Conservation (phyloP, 2,888 invertebrate genomes). For the Drosophila tripunctata region DNA sequence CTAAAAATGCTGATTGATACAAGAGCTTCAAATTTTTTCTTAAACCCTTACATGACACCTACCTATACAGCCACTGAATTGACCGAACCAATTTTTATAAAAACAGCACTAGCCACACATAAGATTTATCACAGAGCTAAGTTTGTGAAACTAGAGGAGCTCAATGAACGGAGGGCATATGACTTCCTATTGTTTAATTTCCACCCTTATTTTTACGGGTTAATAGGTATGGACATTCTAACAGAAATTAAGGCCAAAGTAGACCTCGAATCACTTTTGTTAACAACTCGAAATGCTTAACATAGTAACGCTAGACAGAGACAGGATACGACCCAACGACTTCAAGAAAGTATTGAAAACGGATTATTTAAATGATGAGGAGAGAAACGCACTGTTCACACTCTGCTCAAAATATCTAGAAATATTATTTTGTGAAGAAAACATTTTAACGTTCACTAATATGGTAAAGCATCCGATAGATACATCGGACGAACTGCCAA, state of each 20-base stretch:
- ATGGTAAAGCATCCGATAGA: neutral
- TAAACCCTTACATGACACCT: too few species aligned
- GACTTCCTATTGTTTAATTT: conserved; percentile 5
- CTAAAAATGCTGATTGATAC: neutral
- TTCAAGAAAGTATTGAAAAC: neutral
- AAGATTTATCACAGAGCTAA: neutral
- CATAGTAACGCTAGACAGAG: neutral
- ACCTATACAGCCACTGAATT: neutral
- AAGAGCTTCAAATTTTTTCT: neutral
- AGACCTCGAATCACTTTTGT: neutral
- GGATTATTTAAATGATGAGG: neutral
- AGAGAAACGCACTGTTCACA: neutral
- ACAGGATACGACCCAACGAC: neutral
- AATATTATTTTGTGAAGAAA: neutral
- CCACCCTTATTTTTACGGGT: neutral
- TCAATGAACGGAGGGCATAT: neutral
- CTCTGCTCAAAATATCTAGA: conserved; percentile 7
- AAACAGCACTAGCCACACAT: neutral
- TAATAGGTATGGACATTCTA: neutral
- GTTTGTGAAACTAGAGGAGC: neutral
- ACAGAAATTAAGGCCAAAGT: neutral
- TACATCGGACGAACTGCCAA: neutral
- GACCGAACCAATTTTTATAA: neutral
- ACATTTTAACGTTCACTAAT: conserved; percentile 4
- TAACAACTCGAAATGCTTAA: neutral